Evolutionary conservation across 1,140 invertebrate genomes (phyloP).

Genomic region (Chrysomallon squamiferum): DNA sequence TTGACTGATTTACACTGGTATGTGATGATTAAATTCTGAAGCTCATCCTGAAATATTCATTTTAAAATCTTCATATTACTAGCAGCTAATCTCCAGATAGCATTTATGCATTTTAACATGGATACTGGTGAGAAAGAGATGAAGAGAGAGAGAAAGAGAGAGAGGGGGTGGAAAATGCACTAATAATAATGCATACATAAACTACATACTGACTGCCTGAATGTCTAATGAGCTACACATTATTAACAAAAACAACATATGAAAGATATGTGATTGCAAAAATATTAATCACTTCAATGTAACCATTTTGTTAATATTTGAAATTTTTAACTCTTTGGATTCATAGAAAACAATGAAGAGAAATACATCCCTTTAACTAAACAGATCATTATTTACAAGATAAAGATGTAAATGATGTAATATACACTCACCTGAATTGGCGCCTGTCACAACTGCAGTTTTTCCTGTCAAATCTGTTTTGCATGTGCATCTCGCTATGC

Average conservation of each 20-base stretch:
- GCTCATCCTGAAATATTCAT: background rate
- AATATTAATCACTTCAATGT: background rate
- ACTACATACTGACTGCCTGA: background rate
- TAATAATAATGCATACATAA: background rate
- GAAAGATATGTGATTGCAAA: background rate
- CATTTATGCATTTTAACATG: background rate
- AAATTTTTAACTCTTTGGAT: background rate
- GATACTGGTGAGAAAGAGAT: background rate
- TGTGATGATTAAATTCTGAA: background rate
- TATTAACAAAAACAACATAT: background rate
- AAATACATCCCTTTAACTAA: background rate
- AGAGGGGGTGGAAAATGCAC: background rate
- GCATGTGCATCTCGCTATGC: slow-evolving; percentile 38
- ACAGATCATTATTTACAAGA: background rate
- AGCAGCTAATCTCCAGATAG: too few relatives aligned
- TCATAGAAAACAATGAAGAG: background rate
- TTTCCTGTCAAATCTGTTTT: slow-evolving; percentile 69
- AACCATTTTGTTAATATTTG: background rate
- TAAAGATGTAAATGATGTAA: background rate
- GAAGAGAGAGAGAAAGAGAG: background rate
- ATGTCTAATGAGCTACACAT: background rate
- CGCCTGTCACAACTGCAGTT: slow-evolving; percentile 87
- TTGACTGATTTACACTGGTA: background rate
- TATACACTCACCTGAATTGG: slow-evolving; percentile 75
- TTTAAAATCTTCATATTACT: background rate